These are phyloP conservation scores for Napeogenes inachia DNA, from an alignment of 2,888 invertebrate species.

Conservation along the genomic window DNA sequence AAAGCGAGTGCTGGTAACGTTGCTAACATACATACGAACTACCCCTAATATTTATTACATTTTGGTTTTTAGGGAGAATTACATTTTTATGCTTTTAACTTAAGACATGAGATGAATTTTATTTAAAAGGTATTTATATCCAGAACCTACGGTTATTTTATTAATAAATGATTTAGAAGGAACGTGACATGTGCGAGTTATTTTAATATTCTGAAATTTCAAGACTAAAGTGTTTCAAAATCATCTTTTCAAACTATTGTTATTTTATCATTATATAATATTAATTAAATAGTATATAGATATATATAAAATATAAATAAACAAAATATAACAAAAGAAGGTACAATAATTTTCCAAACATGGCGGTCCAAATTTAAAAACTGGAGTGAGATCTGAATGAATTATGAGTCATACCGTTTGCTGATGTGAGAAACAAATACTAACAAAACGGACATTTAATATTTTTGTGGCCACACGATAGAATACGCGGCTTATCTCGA, in stretches of 20 bases:
- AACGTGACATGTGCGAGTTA: no score
- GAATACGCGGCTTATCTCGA: conserved; percentile 57
- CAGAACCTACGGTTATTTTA: no score
- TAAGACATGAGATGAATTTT: conserved; percentile 5
- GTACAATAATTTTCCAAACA: conserved; percentile 41
- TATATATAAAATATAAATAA: no score
- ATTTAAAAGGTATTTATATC: neutral
- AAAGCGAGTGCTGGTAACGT: conserved; percentile 69
- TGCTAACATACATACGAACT: conserved; percentile 61
- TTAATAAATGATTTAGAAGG: no score
- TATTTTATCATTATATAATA: no score
- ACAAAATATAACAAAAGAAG: conserved; percentile 14
- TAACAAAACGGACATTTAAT: conserved; percentile 56
- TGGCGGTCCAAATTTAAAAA: conserved; percentile 54
- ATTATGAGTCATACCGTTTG: conserved; percentile 62
- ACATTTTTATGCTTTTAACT: conserved; percentile 43
- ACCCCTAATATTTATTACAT: conserved; percentile 64
- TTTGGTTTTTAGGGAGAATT: conserved; percentile 42
- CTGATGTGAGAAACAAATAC: conserved; percentile 51
- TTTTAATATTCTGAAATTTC: no score
- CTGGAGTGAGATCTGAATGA: conserved; percentile 71
- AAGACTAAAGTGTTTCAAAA: no score
- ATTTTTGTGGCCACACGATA: conserved; percentile 47
- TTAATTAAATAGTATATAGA: no score
- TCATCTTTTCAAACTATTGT: no score